Evolutionary conservation across 2,888 invertebrate genomes (phyloP).

Genomic region (Heliconius cydno): DNA sequence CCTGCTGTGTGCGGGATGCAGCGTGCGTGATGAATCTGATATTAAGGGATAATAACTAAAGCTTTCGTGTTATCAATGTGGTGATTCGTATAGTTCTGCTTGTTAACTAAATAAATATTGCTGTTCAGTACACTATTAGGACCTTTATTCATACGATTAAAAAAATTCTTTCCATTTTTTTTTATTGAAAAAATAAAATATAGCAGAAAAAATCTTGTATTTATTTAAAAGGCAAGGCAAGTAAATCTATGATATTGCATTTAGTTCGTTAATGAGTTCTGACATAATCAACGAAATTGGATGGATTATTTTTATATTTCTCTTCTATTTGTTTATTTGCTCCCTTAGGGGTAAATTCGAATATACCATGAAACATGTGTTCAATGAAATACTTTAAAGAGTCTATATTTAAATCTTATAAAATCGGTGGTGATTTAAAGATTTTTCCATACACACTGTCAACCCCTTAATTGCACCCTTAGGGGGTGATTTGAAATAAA

Average conservation of each 20-base stretch:
- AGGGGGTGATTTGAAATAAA: too few relatives aligned
- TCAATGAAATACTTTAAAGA: too few relatives aligned
- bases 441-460: too few relatives aligned
- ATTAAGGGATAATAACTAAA: neutral
- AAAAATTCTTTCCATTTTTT: neutral
- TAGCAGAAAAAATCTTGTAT: neutral
- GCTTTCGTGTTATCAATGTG: constrained; percentile 23
- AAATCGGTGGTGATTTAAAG: too few relatives aligned
- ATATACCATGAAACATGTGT: too few relatives aligned
- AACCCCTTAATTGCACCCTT: too few relatives aligned
- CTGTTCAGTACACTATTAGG: constrained; percentile 16
- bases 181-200: neutral
- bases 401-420: too few relatives aligned
- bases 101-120: constrained; percentile 8
- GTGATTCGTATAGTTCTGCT: constrained; percentile 30
- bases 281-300: neutral
- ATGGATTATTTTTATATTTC: neutral
- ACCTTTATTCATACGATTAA: constrained; percentile 16
- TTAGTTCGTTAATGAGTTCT: neutral
- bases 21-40: neutral
- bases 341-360: too few relatives aligned
- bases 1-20: too few relatives aligned
- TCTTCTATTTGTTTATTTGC: too few relatives aligned
- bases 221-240: too few relatives aligned
- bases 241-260: too few relatives aligned